Base-by-base conservation (phyloP, 2,888 invertebrate genomes). In the Sphinx pinastri region DNA sequence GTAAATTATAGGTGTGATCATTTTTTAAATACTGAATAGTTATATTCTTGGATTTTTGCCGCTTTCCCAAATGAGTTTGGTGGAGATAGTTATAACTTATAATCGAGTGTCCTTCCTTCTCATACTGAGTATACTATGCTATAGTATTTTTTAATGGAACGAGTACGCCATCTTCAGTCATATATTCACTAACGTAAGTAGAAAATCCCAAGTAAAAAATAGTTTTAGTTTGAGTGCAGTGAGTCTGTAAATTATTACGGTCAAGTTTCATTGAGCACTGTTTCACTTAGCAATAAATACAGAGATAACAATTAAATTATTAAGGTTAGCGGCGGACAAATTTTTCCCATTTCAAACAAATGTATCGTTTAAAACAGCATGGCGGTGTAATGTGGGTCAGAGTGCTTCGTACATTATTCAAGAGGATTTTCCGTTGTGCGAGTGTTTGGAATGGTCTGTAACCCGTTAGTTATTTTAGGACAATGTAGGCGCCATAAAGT, bases 321-420 rank as follows among this genome's bases (percentile, higher is more conserved):
- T 72, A 69, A 69, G 55, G 67, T 19, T 49, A 13, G 73, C 49
- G 49, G 25, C 49, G 47, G 47, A 49, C 63, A 63, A 49, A 19
- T 73, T 75, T 76, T 77, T 77, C 69, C 38, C 16, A 72, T 76
- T 78, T 74, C 76, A 63, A 76, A 76, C 74, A 74, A 74, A 68
- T 76, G 69, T 72, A 67, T 73, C 74, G 73, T 73, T 77, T 74
- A 76, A 77, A 80, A 72, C 72, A 71, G 73, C 73, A 77, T 76
- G 76, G 75, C 76, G 77, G 78, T 77, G 70, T 79, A 79, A 84
- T 84, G 77, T 84, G 75, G 83, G 84, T 84, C 84, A 83, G 79
- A 77, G 77, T 71, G 74, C 74, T 69, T 78, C 73, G 71, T 83
- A 76, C 84, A 84, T 84, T 83, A 84, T 84, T 84, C 83, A 82